A percentile compares a stretch with the other conserved stretches of the same genome.
These are phyloP conservation scores for Drosophila sturtevanti DNA, from an alignment of 1,140 invertebrate species.

Conservation along the genomic window DNA sequence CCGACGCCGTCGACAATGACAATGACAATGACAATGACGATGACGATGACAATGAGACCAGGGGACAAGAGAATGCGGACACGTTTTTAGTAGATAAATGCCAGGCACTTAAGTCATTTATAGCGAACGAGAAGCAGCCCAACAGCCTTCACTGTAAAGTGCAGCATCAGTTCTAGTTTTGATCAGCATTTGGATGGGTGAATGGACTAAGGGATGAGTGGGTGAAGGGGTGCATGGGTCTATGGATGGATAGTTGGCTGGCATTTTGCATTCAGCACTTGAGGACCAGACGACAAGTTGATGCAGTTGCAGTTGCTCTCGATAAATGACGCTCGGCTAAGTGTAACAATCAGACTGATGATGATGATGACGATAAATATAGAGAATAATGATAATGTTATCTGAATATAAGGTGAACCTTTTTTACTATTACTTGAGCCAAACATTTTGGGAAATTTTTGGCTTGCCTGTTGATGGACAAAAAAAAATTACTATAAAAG, in stretches of 20 bases:
- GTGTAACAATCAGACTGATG: slow-evolving; percentile 63
- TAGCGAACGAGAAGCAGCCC: slow-evolving; percentile 29
- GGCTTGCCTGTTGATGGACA: background rate
- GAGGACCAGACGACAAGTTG: slow-evolving; percentile 36
- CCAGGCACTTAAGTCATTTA: slow-evolving; percentile 76
- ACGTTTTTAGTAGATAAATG: slow-evolving; percentile 74
- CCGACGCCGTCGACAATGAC: background rate
- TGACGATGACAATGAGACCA: slow-evolving; percentile 41
- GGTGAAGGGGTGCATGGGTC: no score
- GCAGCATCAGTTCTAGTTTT: slow-evolving; percentile 24
- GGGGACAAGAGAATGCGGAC: slow-evolving; percentile 35
- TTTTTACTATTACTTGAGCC: background rate
- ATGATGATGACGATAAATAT: slow-evolving; percentile 54
- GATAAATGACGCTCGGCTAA: slow-evolving; percentile 47
- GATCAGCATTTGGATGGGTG: background rate
- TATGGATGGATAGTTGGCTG: slow-evolving; percentile 9
- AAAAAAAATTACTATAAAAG: no score
- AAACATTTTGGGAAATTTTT: background rate
- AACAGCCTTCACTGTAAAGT: slow-evolving; percentile 12
- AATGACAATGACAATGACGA: slow-evolving; percentile 44
- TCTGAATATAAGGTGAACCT: no score
- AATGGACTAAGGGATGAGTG: no score
- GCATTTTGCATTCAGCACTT: slow-evolving; percentile 65
- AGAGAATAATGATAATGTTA: slow-evolving; percentile 10
- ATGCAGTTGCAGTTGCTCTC: slow-evolving; percentile 59